phyloP scores from a whole-genome alignment of 2,888 invertebrate genomes.

The Chorisops tibialis region DNA sequence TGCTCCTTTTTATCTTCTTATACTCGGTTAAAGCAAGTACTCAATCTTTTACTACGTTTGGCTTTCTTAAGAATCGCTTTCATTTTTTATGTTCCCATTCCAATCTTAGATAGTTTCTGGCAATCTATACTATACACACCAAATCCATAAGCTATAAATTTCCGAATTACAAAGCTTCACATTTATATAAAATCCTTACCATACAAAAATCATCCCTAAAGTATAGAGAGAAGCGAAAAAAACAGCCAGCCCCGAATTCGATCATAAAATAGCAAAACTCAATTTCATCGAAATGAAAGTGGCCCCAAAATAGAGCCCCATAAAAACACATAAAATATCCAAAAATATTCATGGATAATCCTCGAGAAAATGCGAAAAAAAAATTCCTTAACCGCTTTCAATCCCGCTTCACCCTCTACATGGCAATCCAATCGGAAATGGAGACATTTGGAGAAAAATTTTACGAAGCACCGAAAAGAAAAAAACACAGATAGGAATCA shows the following conservation, averaged over 20 bases:
- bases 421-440: constrained; percentile 21
- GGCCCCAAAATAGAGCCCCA: constrained; percentile 12
- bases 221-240: constrained; percentile 11
- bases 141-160: constrained; percentile 32
- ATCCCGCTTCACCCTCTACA: not conserved
- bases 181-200: not conserved
- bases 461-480: constrained; percentile 13
- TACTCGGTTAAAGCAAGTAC: no score
- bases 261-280: constrained; percentile 30
- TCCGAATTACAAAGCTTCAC: constrained; percentile 26
- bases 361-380: constrained; percentile 28
- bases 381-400: not conserved
- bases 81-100: no score
- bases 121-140: no score
- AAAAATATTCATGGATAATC: constrained; percentile 35
- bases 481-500: constrained; percentile 24
- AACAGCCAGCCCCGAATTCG: constrained; percentile 18
- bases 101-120: no score
- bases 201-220: constrained; percentile 7
- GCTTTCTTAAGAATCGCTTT: no score
- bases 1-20: no score
- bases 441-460: constrained; percentile 19
- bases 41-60: no score
- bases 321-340: constrained; percentile 33
- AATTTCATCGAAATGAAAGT: constrained; percentile 31